Percentiles rank a stretch among this genome's conserved stretches.
Evolutionary conservation across 2,888 invertebrate genomes (phyloP).

Genomic region (Dysmachus trigonus): DNA sequence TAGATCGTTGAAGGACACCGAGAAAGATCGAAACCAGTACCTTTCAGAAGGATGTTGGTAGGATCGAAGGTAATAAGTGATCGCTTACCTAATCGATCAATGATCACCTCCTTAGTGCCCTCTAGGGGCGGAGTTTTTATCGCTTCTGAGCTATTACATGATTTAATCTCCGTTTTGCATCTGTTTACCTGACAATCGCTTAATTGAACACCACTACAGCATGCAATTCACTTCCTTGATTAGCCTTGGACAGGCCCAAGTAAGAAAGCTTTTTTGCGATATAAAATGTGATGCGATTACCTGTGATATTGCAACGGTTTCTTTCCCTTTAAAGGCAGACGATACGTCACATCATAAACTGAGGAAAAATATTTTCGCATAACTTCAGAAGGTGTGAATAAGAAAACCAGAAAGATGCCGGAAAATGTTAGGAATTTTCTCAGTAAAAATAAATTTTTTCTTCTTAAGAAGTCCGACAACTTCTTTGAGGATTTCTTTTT

Average conservation of each 20-base stretch:
- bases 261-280: not conserved
- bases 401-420: not conserved
- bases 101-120: not conserved
- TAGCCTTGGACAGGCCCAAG: not conserved
- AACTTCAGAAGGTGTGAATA: not conserved
- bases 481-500: not conserved
- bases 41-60: not conserved
- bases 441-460: not conserved
- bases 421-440: not conserved
- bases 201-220: not conserved
- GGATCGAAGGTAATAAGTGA: not conserved
- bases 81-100: not conserved
- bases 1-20: not conserved
- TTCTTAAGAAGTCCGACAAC: not conserved
- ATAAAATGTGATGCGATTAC: not conserved
- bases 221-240: conserved; percentile 21
- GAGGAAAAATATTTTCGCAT: not conserved
- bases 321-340: not conserved
- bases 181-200: not conserved
- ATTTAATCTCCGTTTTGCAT: conserved; percentile 4
- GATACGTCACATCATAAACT: not conserved
- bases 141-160: not conserved
- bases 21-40: not conserved
- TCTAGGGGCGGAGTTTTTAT: not conserved
- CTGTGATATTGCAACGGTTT: not conserved